Evolutionary conservation across 53 echinoderm and acorn worm species (phyloP).

Genomic region (Antedon mediterranea): DNA sequence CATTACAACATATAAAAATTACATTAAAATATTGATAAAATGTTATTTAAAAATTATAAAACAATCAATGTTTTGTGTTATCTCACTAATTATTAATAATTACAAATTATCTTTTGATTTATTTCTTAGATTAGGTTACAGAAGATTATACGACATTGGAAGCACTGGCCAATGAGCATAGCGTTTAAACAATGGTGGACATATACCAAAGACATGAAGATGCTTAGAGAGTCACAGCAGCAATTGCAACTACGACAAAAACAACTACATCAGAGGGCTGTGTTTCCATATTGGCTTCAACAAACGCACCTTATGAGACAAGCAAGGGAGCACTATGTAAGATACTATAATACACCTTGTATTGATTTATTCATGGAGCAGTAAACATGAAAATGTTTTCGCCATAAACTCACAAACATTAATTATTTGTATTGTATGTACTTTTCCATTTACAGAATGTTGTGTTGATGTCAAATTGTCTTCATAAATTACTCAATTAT

Average conservation of each 20-base stretch:
- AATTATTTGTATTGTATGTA: no score
- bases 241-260: not conserved
- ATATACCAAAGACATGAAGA: slow-evolving; percentile 20
- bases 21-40: no score
- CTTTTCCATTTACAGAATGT: not conserved
- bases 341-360: not conserved
- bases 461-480: not conserved
- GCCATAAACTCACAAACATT: no score
- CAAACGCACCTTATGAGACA: not conserved
- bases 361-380: no score
- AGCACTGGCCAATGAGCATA: slow-evolving; percentile 64
- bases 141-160: slow-evolving; percentile 40
- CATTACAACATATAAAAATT: no score
- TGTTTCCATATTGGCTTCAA: not conserved
- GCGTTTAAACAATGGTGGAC: slow-evolving; percentile 69
- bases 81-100: no score
- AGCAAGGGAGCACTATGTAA: not conserved
- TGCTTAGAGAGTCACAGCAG: not conserved
- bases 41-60: no score
- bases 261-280: not conserved
- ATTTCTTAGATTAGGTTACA: slow-evolving; percentile 29
- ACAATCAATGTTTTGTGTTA: no score
- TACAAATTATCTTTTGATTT: not conserved
- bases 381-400: no score
- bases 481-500: not conserved